Evolutionary conservation across 2,113 vertebrate species (phyloP).

Genomic region (Panurus biarmicus): DNA sequence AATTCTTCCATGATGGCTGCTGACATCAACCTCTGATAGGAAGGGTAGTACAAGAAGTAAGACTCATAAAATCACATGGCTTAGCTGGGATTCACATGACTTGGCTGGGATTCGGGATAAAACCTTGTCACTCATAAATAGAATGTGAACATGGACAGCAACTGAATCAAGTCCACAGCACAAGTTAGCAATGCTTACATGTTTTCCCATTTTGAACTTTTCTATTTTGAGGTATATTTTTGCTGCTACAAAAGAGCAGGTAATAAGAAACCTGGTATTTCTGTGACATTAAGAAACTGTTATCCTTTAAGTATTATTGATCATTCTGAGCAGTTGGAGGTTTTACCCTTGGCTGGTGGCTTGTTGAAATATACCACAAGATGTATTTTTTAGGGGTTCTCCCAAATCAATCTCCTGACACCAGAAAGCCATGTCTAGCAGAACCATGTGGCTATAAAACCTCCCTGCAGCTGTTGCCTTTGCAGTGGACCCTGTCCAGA

Average conservation of each 20-base stretch:
- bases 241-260: not conserved
- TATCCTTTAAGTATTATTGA: not conserved
- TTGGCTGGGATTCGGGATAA: not conserved
- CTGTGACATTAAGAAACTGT: not conserved
- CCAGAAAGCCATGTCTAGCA: not conserved
- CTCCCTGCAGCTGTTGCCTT: not conserved
- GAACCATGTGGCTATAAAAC: not conserved
- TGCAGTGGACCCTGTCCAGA: not conserved
- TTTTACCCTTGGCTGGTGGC: not conserved
- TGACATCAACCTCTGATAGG: not conserved
- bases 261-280: not conserved
- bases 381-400: not conserved
- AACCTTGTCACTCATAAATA: not conserved
- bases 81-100: not conserved
- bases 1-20: not conserved
- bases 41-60: not conserved
- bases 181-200: not conserved
- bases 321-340: not conserved
- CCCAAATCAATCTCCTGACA: not conserved
- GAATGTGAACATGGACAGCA: not conserved
- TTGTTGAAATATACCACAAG: not conserved
- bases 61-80: not conserved
- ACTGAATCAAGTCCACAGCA: not conserved
- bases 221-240: not conserved
- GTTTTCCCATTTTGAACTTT: not conserved